Evolutionary conservation across 53 echinoderm and acorn worm genomes (phyloP), one percentile per base, ranked within the genome.

Genomic region (Luidia sarsii): DNA sequence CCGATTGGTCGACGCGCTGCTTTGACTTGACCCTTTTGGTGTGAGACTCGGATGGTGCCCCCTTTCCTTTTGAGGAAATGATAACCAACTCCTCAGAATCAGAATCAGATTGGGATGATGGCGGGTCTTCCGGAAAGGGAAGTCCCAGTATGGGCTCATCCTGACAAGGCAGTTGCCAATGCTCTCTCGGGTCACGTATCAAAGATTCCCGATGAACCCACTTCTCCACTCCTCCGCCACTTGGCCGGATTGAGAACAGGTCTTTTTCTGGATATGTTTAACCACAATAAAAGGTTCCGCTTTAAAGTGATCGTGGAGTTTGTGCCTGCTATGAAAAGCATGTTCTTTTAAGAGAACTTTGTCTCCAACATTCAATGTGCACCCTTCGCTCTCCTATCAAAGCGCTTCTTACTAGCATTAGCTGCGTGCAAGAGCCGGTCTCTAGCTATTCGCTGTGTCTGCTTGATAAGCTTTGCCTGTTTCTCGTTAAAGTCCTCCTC

Each of bases 391-490:
- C 30, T 10, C 19, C 49, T 68, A 29, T 68, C 68, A 30, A 48
- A 48, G 0, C 30, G 68, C 16, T 50, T 29, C n/a, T 68, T 68
- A 15, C 49, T 68, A 0, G 68, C 48, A 0, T 48, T 50, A 1
- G 68, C 68, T 0, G 68, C 30, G n/a, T n/a, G n/a, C n/a, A n/a
- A n/a, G n/a, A 67, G 39, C 11, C 67, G 4, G 8, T 29, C 54
- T n/a, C n/a, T 52, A 5, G 39, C 72, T n/a, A 51, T 14, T 14
- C 28, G 4, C 25, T 71, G 32, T 9, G 54, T 53, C 15, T 3
- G 32, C n/a, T 16, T 22, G 32, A 71, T 50, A 25, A 38, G 18
- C 16, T 50, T 15, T 4, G 68, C 67, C 36, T 82, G 82, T 50
- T 4, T 2, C 21, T 4, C 50, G 4, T 37, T 33, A 28, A 18